phyloP scores from a whole-genome alignment of 2,888 invertebrate genomes.

The Nomada ruficornis region DNA sequence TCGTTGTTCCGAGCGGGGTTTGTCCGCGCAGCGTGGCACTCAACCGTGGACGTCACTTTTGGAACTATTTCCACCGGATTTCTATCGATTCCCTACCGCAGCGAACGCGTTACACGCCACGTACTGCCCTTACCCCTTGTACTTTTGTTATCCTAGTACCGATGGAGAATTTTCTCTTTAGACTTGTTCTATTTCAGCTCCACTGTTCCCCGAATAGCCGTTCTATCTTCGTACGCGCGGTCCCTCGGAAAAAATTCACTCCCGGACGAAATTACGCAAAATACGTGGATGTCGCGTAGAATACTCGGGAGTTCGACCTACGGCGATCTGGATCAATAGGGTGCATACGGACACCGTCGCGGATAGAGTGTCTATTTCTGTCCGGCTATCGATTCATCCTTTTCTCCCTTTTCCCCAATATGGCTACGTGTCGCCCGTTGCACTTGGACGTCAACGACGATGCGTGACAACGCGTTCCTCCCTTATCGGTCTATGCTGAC shows the following conservation, averaged over 20 bases:
- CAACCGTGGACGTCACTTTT: slow-evolving; percentile 40
- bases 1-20: slow-evolving; percentile 17
- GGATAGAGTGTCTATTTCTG: slow-evolving; percentile 51
- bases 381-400: slow-evolving; percentile 58
- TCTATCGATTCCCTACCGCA: slow-evolving; percentile 43
- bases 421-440: slow-evolving; percentile 60
- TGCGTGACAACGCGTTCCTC: slow-evolving; percentile 55
- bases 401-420: slow-evolving; percentile 36
- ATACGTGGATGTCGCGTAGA: background rate
- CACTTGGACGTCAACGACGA: slow-evolving; percentile 71
- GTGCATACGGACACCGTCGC: slow-evolving; percentile 47
- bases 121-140: too few species aligned
- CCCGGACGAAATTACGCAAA: background rate
- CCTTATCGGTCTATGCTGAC: slow-evolving; percentile 73
- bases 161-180: too few species aligned
- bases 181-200: too few species aligned
- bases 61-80: slow-evolving; percentile 55
- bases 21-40: slow-evolving; percentile 37
- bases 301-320: background rate
- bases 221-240: too few species aligned
- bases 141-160: too few species aligned
- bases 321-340: slow-evolving; percentile 48
- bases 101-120: background rate
- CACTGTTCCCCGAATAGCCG: too few species aligned
- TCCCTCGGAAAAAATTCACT: too few species aligned